Percentiles rank a stretch among this genome's conserved stretches.
phyloP scores from a whole-genome alignment of 2,888 invertebrate genomes.

The Dynastes hyllus region DNA sequence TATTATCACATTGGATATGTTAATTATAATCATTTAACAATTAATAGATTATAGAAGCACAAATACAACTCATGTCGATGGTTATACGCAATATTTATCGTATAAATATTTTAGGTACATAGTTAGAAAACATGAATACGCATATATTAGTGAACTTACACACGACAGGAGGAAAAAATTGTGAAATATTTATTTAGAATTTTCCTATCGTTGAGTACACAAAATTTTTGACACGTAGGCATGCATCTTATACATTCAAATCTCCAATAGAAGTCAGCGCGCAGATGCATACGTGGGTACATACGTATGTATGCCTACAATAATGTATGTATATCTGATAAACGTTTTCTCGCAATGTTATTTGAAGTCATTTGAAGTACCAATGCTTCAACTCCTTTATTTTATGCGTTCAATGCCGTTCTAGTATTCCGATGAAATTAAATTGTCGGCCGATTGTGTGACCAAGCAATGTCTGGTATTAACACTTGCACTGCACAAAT shows the following conservation, averaged over 20 bases:
- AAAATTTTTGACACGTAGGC: slow-evolving; percentile 21
- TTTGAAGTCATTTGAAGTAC: slow-evolving; percentile 34
- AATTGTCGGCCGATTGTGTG: slow-evolving; percentile 37
- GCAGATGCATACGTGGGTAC: neutral
- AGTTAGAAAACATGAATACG: slow-evolving; percentile 10
- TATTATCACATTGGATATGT: neutral
- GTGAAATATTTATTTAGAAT: slow-evolving; percentile 37
- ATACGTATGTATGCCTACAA: neutral
- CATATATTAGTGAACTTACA: slow-evolving; percentile 25
- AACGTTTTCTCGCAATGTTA: slow-evolving; percentile 26
- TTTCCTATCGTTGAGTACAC: slow-evolving; percentile 27
- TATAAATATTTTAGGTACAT: slow-evolving; percentile 25
- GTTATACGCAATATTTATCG: neutral
- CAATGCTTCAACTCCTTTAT: slow-evolving; percentile 25
- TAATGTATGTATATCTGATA: slow-evolving; percentile 29
- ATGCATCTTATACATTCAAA: slow-evolving; percentile 14
- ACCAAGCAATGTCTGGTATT: slow-evolving; percentile 46
- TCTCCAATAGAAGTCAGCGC: neutral
- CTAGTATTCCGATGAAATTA: slow-evolving; percentile 29
- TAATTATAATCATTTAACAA: slow-evolving; percentile 1
- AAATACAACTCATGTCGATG: neutral
- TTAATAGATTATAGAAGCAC: neutral
- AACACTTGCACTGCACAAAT: slow-evolving; percentile 42
- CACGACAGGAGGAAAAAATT: slow-evolving; percentile 11
- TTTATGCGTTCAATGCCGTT: slow-evolving; percentile 5